A percentile compares a stretch with the other conserved stretches of the same genome.
phyloP scores from a whole-genome alignment of 1,140 invertebrate species.

The Orius laevigatus region DNA sequence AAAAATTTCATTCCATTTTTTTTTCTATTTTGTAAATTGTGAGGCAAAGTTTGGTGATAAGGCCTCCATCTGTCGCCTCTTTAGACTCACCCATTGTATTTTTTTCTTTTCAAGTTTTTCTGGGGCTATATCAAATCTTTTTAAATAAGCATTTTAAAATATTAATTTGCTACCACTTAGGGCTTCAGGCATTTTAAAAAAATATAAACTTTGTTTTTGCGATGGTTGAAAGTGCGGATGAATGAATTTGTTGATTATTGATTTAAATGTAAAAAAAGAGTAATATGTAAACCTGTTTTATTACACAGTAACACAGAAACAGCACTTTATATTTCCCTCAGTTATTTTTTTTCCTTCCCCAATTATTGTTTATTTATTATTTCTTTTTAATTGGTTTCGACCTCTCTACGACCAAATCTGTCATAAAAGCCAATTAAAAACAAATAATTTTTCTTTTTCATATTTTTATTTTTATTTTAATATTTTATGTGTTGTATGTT shows the following conservation, averaged over 20 bases:
- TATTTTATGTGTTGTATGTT: background rate
- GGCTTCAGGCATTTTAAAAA: background rate
- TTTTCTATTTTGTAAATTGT: too few species aligned
- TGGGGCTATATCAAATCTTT: too few species aligned
- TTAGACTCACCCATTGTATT: too few species aligned
- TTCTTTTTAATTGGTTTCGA: background rate
- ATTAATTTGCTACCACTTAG: background rate
- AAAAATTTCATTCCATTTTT: too few species aligned
- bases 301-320: background rate
- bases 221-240: background rate
- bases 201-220: background rate
- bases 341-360: background rate
- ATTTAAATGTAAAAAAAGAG: slow-evolving; percentile 1
- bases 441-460: slow-evolving; percentile 2
- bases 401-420: background rate
- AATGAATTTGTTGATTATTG: slow-evolving; percentile 5
- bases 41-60: too few species aligned
- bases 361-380: background rate
- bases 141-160: background rate
- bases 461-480: background rate
- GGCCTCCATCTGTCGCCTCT: too few species aligned
- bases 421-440: background rate
- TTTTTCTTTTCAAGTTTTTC: too few species aligned
- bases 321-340: background rate
- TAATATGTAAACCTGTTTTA: background rate